Conservation (phyloP, 2,113 vertebrate species). For the Dascyllus trimaculatus region DNA sequence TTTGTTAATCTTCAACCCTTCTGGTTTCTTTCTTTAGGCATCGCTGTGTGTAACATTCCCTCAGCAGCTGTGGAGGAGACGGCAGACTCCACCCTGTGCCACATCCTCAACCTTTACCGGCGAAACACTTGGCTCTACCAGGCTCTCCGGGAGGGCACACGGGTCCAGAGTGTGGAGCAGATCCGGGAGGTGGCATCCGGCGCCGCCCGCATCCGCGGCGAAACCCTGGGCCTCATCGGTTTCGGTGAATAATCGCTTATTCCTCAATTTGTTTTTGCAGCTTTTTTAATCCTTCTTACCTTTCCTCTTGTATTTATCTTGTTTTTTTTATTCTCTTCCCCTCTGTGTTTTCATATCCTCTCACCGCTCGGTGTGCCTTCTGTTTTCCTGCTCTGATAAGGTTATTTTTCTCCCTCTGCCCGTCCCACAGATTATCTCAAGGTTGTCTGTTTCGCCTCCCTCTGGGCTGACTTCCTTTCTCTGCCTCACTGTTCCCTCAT, state of each 20-base stretch:
- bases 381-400: conserved; percentile 66
- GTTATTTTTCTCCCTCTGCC: conserved; percentile 59
- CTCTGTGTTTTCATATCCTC: conserved; percentile 52
- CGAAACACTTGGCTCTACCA: conserved; percentile 99
- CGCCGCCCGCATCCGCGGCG: conserved; percentile 93
- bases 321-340: neutral
- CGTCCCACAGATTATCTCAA: conserved; percentile 71
- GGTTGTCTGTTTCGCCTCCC: conserved; percentile 72
- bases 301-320: neutral
- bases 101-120: conserved; percentile 97
- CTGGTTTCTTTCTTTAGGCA: conserved; percentile 82
- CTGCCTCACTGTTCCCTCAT: conserved; percentile 51
- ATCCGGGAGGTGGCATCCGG: conserved; percentile 96
- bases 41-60: conserved; percentile 98
- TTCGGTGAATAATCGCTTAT: conserved; percentile 86
- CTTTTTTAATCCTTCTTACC: neutral
- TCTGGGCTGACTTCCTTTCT: conserved; percentile 56
- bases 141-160: conserved; percentile 95
- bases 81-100: conserved; percentile 95
- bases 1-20: too few species aligned
- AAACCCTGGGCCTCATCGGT: conserved; percentile 97
- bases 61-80: conserved; percentile 97
- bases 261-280: neutral
- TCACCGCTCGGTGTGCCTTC: conserved; percentile 40
- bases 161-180: conserved; percentile 98